These are phyloP conservation scores for Temnopleurus reevesii DNA, from an alignment of 53 echinoderm and acorn worm species.

Conservation along the genomic window DNA sequence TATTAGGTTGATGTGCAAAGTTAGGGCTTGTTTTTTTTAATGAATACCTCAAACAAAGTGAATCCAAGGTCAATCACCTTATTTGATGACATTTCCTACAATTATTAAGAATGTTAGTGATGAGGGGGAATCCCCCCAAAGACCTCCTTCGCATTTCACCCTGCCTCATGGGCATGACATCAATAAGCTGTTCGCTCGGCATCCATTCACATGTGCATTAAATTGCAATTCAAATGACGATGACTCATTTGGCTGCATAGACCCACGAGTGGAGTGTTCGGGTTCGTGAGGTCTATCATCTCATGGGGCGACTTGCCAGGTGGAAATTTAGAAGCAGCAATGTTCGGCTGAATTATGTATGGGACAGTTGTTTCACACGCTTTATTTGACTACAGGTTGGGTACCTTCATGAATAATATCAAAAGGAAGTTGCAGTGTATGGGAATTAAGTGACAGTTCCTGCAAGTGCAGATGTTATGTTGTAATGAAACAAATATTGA, in stretches of 20 bases:
- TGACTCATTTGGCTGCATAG: conserved; percentile 36
- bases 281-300: conserved; percentile 8
- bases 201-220: conserved; percentile 28
- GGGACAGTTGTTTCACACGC: conserved; percentile 23
- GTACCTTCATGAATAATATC: background rate
- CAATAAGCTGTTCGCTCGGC: conserved; percentile 17
- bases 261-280: background rate
- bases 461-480: conserved; percentile 5
- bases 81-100: background rate
- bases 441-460: background rate
- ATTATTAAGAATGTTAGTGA: background rate
- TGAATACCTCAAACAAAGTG: no score
- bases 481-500: background rate
- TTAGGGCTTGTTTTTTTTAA: no score
- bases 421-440: background rate
- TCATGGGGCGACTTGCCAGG: conserved; percentile 23
- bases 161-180: background rate
- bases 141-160: conserved; percentile 7
- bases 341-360: conserved; percentile 34
- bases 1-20: no score
- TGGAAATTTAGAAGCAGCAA: conserved; percentile 30
- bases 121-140: conserved; percentile 22
- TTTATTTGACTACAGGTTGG: conserved; percentile 5
- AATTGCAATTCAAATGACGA: conserved; percentile 17
- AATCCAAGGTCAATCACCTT: background rate